Evolutionary conservation across 2,113 vertebrate species (phyloP).

Genomic region (Microcebus tavaratra): DNA sequence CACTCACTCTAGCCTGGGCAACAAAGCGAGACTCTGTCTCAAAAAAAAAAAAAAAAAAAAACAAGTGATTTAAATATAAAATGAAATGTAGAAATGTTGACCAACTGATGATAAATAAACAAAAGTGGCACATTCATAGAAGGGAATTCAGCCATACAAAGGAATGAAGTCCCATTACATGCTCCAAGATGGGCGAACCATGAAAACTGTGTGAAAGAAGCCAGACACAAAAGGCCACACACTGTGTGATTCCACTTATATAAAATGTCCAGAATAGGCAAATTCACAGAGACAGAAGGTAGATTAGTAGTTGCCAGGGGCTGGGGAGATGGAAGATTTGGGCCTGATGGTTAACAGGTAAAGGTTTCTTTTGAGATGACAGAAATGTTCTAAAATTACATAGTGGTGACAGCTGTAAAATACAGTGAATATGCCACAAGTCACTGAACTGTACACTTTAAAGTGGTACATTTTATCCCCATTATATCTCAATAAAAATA

Average conservation of each 20-base stretch:
- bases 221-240: background rate
- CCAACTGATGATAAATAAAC: background rate
- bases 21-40: no score
- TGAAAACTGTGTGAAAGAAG: background rate
- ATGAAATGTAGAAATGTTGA: background rate
- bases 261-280: background rate
- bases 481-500: background rate
- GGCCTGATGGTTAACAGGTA: background rate
- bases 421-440: background rate
- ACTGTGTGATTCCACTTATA: background rate
- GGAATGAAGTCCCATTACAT: background rate
- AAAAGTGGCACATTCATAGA: background rate
- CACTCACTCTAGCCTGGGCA: no score
- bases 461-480: background rate
- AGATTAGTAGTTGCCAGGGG: background rate
- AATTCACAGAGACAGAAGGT: background rate
- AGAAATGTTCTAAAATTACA: background rate
- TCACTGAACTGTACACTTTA: background rate
- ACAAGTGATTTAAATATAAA: slow-evolving; percentile 22
- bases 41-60: no score
- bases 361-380: background rate
- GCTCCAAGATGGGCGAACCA: background rate
- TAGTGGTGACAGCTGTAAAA: background rate
- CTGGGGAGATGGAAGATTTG: background rate
- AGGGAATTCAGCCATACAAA: background rate